Conservation (phyloP, 2,797 vertebrate species). For the Characodon lateralis region DNA sequence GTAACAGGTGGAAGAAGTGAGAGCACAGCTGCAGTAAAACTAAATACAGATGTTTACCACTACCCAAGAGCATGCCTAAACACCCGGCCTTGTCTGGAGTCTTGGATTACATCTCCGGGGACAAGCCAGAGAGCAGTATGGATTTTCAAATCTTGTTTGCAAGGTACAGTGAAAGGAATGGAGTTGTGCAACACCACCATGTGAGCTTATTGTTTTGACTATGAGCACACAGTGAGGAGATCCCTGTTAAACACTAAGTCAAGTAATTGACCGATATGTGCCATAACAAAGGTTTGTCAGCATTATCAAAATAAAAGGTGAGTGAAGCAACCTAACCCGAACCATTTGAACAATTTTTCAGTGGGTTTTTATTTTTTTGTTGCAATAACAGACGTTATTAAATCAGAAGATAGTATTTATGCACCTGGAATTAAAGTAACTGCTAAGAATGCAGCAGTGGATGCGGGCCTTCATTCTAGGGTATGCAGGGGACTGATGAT, state of each 20-base stretch:
- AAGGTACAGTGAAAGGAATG: slow-evolving; percentile 15
- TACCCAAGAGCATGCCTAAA: slow-evolving; percentile 17
- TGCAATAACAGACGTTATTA: background rate
- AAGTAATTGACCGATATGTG: slow-evolving; percentile 11
- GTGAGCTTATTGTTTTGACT: slow-evolving; percentile 28
- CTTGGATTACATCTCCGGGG: slow-evolving; percentile 19
- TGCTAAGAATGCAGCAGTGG: slow-evolving; percentile 2
- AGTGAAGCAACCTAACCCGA: slow-evolving; percentile 4
- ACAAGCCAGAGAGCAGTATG: slow-evolving; percentile 8
- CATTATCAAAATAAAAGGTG: background rate
- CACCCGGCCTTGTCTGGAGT: slow-evolving; percentile 13
- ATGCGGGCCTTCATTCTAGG: slow-evolving; percentile 34
- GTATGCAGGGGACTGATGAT: slow-evolving; percentile 3
- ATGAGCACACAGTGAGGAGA: slow-evolving; percentile 35
- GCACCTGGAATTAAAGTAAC: background rate
- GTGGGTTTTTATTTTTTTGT: background rate
- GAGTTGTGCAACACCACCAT: slow-evolving; percentile 18
- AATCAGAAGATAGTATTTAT: background rate
- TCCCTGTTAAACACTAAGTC: slow-evolving; percentile 13
- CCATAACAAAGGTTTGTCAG: background rate
- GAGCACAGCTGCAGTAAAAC: slow-evolving; percentile 31
- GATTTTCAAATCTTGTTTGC: slow-evolving; percentile 17
- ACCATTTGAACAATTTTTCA: background rate
- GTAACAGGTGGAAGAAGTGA: slow-evolving; percentile 55
- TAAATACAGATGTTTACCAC: slow-evolving; percentile 40